These are phyloP conservation scores for Catocala sponsa DNA, from an alignment of 2,888 invertebrate genomes.

Conservation along the genomic window DNA sequence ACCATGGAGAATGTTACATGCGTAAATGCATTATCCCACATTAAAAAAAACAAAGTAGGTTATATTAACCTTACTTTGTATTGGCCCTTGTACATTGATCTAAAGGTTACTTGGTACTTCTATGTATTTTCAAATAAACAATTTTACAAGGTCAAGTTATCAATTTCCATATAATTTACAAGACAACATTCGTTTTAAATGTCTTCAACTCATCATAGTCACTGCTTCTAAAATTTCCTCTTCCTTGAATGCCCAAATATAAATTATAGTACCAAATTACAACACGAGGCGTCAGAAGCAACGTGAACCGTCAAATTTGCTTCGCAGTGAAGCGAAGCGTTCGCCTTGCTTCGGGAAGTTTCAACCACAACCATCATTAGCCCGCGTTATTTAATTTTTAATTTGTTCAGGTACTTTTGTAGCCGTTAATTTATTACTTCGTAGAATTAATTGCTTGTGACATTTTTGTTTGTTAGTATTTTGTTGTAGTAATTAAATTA, in stretches of 20 bases:
- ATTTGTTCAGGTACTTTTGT: conserved; percentile 22
- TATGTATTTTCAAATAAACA: too few relatives aligned
- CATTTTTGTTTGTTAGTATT: conserved; percentile 11
- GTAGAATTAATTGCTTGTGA: conserved; percentile 19
- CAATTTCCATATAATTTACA: too few relatives aligned
- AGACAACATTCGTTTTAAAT: too few relatives aligned
- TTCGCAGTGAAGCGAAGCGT: conserved; percentile 1
- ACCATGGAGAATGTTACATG: too few relatives aligned
- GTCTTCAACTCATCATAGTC: too few relatives aligned
- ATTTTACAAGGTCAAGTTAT: too few relatives aligned
- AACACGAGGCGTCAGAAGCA: background rate
- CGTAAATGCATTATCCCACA: too few relatives aligned
- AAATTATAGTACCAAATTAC: background rate
- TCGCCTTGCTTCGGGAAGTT: background rate
- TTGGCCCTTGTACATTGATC: too few relatives aligned
- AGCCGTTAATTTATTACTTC: conserved; percentile 15
- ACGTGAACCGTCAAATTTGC: background rate
- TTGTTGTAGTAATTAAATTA: conserved; percentile 9
- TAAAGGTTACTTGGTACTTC: too few relatives aligned
- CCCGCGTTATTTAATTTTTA: conserved; percentile 23
- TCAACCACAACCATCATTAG: conserved; percentile 2
- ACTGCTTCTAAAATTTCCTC: background rate
- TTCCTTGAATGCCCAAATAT: background rate
- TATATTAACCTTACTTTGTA: too few relatives aligned
- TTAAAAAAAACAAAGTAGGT: too few relatives aligned